A percentile compares a stretch with the other conserved stretches of the same genome.
Evolutionary conservation across 2,888 invertebrate genomes (phyloP).

Genomic region (Junonia oenone): DNA sequence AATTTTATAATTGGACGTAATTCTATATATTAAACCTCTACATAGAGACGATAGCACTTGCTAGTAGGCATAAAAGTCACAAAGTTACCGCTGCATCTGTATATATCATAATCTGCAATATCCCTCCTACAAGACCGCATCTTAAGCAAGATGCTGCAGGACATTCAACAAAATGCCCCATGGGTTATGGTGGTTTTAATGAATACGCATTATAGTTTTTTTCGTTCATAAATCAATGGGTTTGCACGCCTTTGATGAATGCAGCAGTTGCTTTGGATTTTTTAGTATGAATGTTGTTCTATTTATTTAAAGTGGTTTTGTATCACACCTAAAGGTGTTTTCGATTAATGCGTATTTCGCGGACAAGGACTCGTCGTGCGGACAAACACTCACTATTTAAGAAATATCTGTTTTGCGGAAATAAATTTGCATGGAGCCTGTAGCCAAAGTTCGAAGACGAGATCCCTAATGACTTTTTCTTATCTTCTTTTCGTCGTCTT

Average conservation of each 20-base stretch:
- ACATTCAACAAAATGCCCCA: slow-evolving; percentile 12
- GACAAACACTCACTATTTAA: no score
- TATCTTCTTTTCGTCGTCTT: no score
- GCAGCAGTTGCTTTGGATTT: no score
- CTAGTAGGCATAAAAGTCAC: neutral
- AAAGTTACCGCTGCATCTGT: slow-evolving; percentile 16
- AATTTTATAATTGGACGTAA: no score
- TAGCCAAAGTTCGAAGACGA: no score
- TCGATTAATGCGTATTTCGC: no score
- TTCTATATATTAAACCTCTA: no score
- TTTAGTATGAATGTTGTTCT: neutral
- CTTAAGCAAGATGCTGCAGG: slow-evolving; percentile 26
- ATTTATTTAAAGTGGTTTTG: neutral
- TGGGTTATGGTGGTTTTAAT: slow-evolving; percentile 7
- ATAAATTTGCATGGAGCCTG: no score
- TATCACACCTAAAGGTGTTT: neutral
- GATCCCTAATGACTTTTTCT: no score
- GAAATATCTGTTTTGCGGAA: no score
- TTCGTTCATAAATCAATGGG: slow-evolving; percentile 2
- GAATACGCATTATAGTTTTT: slow-evolving; percentile 9
- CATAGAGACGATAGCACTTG: neutral
- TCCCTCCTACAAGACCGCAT: slow-evolving; percentile 29
- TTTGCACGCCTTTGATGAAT: neutral
- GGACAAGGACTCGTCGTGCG: no score
- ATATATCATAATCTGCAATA: slow-evolving; percentile 17